These are phyloP conservation scores for Drosophila trichaetosa DNA, from an alignment of 2,888 invertebrate genomes.

Conservation along the genomic window DNA sequence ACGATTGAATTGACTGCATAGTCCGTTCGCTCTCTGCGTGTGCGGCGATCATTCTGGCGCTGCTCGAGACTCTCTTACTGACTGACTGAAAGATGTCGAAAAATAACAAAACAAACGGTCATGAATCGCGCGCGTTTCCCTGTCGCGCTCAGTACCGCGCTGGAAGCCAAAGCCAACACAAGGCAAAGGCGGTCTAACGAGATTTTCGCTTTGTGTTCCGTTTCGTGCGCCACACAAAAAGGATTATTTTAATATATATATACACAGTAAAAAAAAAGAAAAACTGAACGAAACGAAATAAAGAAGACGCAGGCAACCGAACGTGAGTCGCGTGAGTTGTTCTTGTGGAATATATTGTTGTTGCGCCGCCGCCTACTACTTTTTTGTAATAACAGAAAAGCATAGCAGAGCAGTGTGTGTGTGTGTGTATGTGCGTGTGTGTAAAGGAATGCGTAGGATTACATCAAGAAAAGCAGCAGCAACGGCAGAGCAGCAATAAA, in stretches of 20 bases:
- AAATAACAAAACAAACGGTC: constrained; percentile 26
- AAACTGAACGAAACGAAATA: constrained; percentile 31
- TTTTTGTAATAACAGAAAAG: constrained; percentile 43
- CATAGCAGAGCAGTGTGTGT: constrained; percentile 20
- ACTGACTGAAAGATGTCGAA: constrained; percentile 15
- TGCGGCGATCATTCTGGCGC: constrained; percentile 13
- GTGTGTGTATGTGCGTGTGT: constrained; percentile 21
- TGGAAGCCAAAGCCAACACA: constrained; percentile 53
- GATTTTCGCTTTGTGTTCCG: constrained; percentile 26
- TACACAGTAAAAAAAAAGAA: not conserved
- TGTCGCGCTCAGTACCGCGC: constrained; percentile 34
- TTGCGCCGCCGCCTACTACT: constrained; percentile 48
- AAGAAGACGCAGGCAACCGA: constrained; percentile 30
- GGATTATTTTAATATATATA: constrained; percentile 46
- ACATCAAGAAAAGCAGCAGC: constrained; percentile 28
- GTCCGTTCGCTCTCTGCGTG: not conserved
- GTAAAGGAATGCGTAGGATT: constrained; percentile 39
- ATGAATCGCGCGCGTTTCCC: constrained; percentile 27
- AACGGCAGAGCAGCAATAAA: constrained; percentile 22
- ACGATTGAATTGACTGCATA: not conserved
- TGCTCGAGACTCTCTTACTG: not conserved
- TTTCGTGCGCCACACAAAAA: constrained; percentile 22
- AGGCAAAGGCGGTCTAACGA: constrained; percentile 47
- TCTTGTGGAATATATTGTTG: constrained; percentile 27
- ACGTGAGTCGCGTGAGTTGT: constrained; percentile 42